Evolutionary conservation across 2,797 vertebrate genomes (phyloP).

Genomic region (Kryptopterus vitreolus): DNA sequence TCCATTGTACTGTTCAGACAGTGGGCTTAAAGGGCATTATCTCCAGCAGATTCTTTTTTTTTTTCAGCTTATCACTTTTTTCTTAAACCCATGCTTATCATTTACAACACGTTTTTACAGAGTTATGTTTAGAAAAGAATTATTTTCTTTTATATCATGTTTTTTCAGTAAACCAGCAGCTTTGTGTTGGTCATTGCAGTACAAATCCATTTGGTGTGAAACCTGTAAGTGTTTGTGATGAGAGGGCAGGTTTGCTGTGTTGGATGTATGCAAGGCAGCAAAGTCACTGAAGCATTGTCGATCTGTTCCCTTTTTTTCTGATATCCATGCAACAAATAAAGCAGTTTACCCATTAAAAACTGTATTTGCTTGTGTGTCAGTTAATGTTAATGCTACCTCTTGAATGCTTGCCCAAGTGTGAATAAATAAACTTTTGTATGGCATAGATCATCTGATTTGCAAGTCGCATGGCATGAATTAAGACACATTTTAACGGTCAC

Average conservation of each 20-base stretch:
- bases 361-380: neutral
- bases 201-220: conserved; percentile 55
- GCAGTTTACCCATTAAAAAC: conserved; percentile 50
- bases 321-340: conserved; percentile 66
- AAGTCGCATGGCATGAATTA: too few relatives aligned
- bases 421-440: too few relatives aligned
- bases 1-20: conserved; percentile 12
- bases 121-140: neutral
- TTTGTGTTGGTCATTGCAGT: conserved; percentile 41
- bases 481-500: too few relatives aligned
- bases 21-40: conserved; percentile 14
- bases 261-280: conserved; percentile 50
- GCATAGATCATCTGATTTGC: too few relatives aligned
- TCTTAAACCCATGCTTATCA: conserved; percentile 10
- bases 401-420: too few relatives aligned
- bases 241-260: conserved; percentile 54
- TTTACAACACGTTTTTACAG: neutral
- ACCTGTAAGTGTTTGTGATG: conserved; percentile 58
- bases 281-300: conserved; percentile 56
- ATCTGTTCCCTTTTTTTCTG: conserved; percentile 48
- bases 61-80: conserved; percentile 7
- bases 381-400: too few relatives aligned
- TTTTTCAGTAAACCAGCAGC: conserved; percentile 18
- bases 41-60: conserved; percentile 2
- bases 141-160: conserved; percentile 39